Evolutionary conservation across 2,797 vertebrate genomes (phyloP), one percentile per base, ranked within the genome.

Genomic region (Somateria mollissima): DNA sequence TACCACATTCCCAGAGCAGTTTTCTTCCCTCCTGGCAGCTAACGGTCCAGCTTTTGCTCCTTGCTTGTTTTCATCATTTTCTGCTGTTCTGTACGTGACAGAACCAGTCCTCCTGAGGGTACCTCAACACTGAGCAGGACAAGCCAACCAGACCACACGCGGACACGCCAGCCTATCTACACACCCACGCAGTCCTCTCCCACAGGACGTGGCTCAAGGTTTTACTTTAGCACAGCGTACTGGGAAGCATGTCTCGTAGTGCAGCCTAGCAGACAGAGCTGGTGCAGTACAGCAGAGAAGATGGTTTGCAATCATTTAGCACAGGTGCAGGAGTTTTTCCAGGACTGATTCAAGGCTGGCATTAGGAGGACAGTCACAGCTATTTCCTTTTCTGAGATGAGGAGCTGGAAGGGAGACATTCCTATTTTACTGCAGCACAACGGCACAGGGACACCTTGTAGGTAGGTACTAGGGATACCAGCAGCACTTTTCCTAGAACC

Each of bases 401-500:
- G 80, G 36, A 77, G 49, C 84, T 95, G 81, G 47, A 87, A 93
- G 41, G 61, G 60, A 92, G 49, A 36, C 41, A 69, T 94, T 94
- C 94, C 94, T 96, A 94, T 86, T 85, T 96, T 65, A 79, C 41
- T 84, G 92, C 93, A 95, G 93, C 76, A 91, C 49, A 91, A 45
- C 1, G 2, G 66, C 73, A 84, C 66, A 66, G 47, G 49, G 47
- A 49, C 47, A 25, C 47, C 47, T 25, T 25, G 13, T 49, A 49
- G 47, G 47, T 8, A 49, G 22, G 47, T 49, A 25, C 47, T 94
- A 76, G 87, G 82, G 43, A 93, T 65, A 86, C 12, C 75, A 87
- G 77, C 58, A 90, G 49, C 57, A 51, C 71, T 73, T 54, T 57
- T 66, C 75, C 95, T 98, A 99, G 98, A 99, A 99, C 61, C 99